Percentiles rank a stretch among this genome's conserved stretches.
Conservation (phyloP, 2,888 invertebrate species). For the Apodemia hepburni region DNA sequence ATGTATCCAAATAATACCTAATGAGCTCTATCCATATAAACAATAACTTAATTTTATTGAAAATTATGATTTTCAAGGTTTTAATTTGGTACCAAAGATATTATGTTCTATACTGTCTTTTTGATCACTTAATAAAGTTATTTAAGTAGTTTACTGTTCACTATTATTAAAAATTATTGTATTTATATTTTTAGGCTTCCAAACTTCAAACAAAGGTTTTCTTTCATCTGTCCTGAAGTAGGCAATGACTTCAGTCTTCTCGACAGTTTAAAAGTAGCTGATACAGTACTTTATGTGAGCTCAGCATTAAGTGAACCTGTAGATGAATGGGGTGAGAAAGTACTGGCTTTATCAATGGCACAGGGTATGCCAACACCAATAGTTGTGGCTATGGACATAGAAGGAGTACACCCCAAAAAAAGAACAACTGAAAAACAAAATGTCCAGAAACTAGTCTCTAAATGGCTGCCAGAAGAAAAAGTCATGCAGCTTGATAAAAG, state of each 20-base stretch:
- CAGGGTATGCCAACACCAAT: slow-evolving; percentile 91
- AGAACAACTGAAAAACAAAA: slow-evolving; percentile 83
- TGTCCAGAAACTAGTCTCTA: slow-evolving; percentile 83
- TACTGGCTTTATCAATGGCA: slow-evolving; percentile 88
- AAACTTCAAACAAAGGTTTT: slow-evolving; percentile 93
- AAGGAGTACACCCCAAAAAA: slow-evolving; percentile 87
- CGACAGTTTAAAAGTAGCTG: slow-evolving; percentile 93
- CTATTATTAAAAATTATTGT: background rate
- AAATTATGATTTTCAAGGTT: too few species aligned
- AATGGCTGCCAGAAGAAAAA: slow-evolving; percentile 92
- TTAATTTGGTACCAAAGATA: too few species aligned
- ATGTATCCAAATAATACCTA: too few species aligned
- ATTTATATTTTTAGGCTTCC: slow-evolving; percentile 81
- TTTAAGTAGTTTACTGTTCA: background rate
- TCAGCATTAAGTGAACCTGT: slow-evolving; percentile 87
- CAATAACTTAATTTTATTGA: too few species aligned
- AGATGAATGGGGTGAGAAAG: slow-evolving; percentile 89
- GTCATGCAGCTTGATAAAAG: slow-evolving; percentile 87
- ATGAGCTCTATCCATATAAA: too few species aligned
- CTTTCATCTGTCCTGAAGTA: slow-evolving; percentile 86
- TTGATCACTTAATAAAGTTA: background rate
- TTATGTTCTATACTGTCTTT: too few species aligned
- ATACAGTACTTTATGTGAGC: slow-evolving; percentile 89
- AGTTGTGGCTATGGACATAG: slow-evolving; percentile 86
- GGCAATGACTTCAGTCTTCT: slow-evolving; percentile 87